Conservation (phyloP, 2,797 vertebrate species). For the Parauchenoglanis punctatus region DNA sequence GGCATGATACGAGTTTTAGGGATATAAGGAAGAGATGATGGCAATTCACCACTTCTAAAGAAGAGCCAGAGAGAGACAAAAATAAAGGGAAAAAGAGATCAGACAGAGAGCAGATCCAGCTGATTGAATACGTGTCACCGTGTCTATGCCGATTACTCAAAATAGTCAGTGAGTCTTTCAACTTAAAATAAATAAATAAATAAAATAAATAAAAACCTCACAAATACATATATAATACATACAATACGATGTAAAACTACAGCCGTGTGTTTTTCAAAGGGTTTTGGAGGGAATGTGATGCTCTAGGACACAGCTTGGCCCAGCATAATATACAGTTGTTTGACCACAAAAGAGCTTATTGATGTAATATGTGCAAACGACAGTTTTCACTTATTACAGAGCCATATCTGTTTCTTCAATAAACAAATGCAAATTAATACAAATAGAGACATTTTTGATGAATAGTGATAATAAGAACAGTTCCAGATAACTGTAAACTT, state of each 20-base stretch:
- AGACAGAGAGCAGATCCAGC: neutral
- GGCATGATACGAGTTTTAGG: conserved; percentile 50
- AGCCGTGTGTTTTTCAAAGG: neutral
- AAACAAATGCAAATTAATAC: neutral
- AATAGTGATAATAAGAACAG: neutral
- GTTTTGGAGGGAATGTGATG: neutral
- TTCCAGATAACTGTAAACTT: neutral
- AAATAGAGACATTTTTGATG: neutral
- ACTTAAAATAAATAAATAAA: neutral
- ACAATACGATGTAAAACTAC: neutral
- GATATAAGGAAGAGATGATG: conserved; percentile 33
- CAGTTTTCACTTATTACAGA: neutral
- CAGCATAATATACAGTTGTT: neutral
- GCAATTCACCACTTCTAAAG: conserved; percentile 52
- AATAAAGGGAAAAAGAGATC: neutral
- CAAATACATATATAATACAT: neutral
- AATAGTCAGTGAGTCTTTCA: neutral
- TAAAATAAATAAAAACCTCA: neutral
- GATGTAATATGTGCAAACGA: neutral
- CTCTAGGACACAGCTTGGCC: neutral
- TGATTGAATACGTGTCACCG: neutral
- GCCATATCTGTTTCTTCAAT: neutral
- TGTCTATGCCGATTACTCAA: neutral
- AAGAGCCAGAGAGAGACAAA: conserved; percentile 25
- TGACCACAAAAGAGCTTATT: neutral